Base-by-base conservation (phyloP, 1,140 invertebrate genomes). In the Drosophila ficusphila region DNA sequence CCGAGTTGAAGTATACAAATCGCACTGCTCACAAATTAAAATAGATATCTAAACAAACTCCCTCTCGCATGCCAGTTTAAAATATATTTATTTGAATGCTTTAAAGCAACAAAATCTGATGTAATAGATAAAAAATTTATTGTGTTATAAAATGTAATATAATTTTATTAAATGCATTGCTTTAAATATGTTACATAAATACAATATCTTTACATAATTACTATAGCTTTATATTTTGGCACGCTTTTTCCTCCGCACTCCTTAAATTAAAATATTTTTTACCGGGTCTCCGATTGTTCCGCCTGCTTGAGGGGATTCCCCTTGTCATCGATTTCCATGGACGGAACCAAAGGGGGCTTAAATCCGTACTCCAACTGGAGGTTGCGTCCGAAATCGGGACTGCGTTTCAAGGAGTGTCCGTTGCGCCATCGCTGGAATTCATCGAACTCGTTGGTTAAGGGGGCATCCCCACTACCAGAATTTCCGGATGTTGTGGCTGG, bases 311-410 rank as follows among this genome's bases (percentile, higher is more conserved):
- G 88, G 0, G 94, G 94, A 47, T 93, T 91, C 6, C 94, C 94
- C 68, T 94, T 91, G 67, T 96, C 94, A 74, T 96, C 95, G 19
- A 96, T 95, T 82, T 96, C 95, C n/a, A 95, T 93, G 0, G 96
- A 96, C 2, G 96, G 96, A 48, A 96, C 93, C 74, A 97, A 90
- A 0, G 96, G 96, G 7, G 96, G 96, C 74, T 96, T 96, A 62
- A 97, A 96, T 0, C 95, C 96, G 76, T 97, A 96, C 64, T 97
- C 96, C 76, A 96, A 93, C 65, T 94, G 94, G 0, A 96, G 92
- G 61, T 94, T 95, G 64, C 93, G 93, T 2, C 93, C 94, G 49
- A 91, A 93, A 34, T 94, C 92, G 29, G 93, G 93, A 9, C 92
- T 89, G 2, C 90, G 88, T 39, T 91, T 91, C 3, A 91, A 34